Conservation (phyloP, 2,797 vertebrate genomes). For the Schizopygopsis pylzovi region DNA sequence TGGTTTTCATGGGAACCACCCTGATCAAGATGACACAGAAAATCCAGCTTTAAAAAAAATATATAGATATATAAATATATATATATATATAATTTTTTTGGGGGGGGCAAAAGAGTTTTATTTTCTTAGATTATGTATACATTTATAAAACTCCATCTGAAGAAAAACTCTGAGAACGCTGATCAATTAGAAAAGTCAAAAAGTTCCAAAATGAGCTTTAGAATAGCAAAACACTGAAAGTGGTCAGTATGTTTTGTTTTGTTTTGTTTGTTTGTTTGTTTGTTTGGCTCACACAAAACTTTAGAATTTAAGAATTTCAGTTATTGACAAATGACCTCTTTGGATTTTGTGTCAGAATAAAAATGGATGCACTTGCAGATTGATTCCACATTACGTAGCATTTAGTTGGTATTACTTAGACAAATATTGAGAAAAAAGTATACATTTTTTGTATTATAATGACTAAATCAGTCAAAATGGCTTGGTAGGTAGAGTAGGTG, state of each 20-base stretch:
- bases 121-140: background rate
- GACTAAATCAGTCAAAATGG: background rate
- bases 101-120: background rate
- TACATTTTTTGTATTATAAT: background rate
- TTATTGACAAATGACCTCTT: too few species aligned
- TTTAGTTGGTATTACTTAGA: background rate
- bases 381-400: constrained; percentile 19
- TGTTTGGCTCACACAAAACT: too few species aligned
- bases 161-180: background rate
- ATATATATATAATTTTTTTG: too few species aligned
- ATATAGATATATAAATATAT: too few species aligned
- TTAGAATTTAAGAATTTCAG: too few species aligned
- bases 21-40: constrained; percentile 15
- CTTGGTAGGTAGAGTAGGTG: background rate
- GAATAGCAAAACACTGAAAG: background rate
- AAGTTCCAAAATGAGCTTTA: background rate
- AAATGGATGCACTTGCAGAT: constrained; percentile 9
- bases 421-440: background rate
- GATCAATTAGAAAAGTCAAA: too few species aligned
- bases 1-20: constrained; percentile 54
- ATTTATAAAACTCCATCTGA: too few species aligned
- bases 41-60: background rate
- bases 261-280: too few species aligned
- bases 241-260: background rate
- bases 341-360: background rate